Evolutionary conservation across 2,888 invertebrate genomes (phyloP), one percentile per base, ranked within the genome.

Genomic region (Helobdella robusta): DNA sequence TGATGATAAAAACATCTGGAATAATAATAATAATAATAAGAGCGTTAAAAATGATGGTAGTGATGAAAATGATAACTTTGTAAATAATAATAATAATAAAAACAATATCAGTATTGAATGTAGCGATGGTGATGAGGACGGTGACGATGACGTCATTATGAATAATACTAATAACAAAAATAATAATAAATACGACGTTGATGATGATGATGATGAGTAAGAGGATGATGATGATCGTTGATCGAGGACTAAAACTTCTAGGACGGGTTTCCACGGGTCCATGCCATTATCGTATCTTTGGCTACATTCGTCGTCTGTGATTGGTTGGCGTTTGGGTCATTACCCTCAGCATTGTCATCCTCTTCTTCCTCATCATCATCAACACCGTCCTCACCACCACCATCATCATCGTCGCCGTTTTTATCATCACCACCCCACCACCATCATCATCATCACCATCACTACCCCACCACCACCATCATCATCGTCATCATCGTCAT

Each of bases 241-340:
- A 23, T 66, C 52, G 30, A 48, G 35, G 28, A 58, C 15, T 32
- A 48, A 30, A 25, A 65, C 34, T 15, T 28, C 46, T 11, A 58
- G n/a, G 2, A 65, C 58, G 5, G 59, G 46, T 20, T 40, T n/a
- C 64, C 64, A 64, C 3, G 54, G 54, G 30, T 58, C 30, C 30
- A 36, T 56, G 25, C 64, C 64, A 8, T 54, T 64, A 44, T 64
- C 56, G 44, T 64, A 64, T 5, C 58, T 56, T 44, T 64, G 64
- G 11, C 56, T 44, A 34, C 64, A 64, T 23, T 40, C 40, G 36
- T 64, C 64, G 25, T 23, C 64, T 64, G 64, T 28, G n/a, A n/a
- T n/a, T n/a, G n/a, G n/a, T n/a, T n/a, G n/a, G n/a, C n/a, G n/a
- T n/a, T n/a, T n/a, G n/a, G n/a, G n/a, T n/a, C n/a, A n/a, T n/a